Evolutionary conservation across 30 jellyfish, hydroid and myxozoan genomes (phyloP), one percentile per base, ranked within the genome.

Genomic region (Turritopsis dohrnii): DNA sequence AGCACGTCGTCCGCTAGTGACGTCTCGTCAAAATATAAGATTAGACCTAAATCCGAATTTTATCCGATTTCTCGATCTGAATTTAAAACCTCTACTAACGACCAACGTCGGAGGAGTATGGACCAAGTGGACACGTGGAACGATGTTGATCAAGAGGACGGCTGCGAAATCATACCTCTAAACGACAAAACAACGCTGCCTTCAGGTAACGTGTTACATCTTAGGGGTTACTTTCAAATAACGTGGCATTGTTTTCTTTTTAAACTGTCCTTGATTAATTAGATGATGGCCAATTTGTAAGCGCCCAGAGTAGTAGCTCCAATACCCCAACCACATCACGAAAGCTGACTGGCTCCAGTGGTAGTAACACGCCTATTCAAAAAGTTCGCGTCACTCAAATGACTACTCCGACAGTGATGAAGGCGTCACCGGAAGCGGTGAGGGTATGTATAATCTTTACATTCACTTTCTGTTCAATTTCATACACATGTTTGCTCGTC

Each of bases 351-450:
- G 60, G 60, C 76, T 24, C 83, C 27, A 7, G 65, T 23, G 54
- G 65, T 9, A 9, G 28, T 19, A 52, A 18, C 26, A 65, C 89
- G 21, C 85, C 89, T 21, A 82, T 82, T 24, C 89, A 82, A 82
- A 82, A 65, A 71, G 89, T 82, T 66, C 89, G 84, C 16, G 89
- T 82, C 17, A 82, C 84, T 18, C 89, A 82, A 82, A 82, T 82
- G 7, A 28, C 71, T 21, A 65, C 89, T 8, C 72, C 89, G 1
- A 52, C 23, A 29, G 89, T 82, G 16, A 28, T 82, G 71, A 82
- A 82, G 29, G 76, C 89, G 20, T 71, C 89, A 24, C 75, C 75
- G 26, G 89, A 82, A 27, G 41, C 84, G 13, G 85, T 26, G 1
- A 16, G 31, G 20, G 85, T 69, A n/a, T 69, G 77, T 69, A 0